These are phyloP conservation scores for Ericerus pela DNA, from an alignment of 1,140 invertebrate species.

Conservation along the genomic window DNA sequence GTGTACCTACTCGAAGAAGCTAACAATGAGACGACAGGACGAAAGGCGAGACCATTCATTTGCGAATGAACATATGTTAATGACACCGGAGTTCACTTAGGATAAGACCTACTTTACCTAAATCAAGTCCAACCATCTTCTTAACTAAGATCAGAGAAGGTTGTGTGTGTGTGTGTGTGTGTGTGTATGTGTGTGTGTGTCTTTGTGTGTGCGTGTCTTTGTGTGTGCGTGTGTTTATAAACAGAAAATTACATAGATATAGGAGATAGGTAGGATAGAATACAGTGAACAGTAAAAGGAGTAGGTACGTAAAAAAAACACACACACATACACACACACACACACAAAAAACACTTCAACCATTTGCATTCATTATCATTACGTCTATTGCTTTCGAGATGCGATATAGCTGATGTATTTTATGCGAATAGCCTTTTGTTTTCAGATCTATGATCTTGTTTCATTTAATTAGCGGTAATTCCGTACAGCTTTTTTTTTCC, in stretches of 20 bases:
- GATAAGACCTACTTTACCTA: conserved; percentile 6
- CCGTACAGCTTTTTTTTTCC: too few relatives aligned
- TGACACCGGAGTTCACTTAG: not conserved
- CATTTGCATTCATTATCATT: conserved; percentile 11
- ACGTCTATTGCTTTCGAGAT: conserved; percentile 8
- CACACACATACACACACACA: too few relatives aligned
- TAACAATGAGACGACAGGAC: too few relatives aligned
- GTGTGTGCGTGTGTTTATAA: too few relatives aligned
- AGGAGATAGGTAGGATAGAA: too few relatives aligned
- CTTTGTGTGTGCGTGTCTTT: too few relatives aligned
- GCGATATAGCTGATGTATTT: conserved; percentile 7
- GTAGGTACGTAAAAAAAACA: too few relatives aligned
- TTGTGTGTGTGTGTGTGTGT: too few relatives aligned
- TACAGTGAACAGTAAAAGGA: too few relatives aligned
- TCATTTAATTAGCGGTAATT: conserved; percentile 10
- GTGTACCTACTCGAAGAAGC: too few relatives aligned
- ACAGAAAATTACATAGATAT: too few relatives aligned
- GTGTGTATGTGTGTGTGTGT: too few relatives aligned
- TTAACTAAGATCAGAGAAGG: not conserved
- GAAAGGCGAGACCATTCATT: conserved; percentile 9
- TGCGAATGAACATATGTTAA: conserved; percentile 12
- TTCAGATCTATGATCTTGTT: conserved; percentile 10
- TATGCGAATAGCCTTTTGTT: conserved; percentile 8
- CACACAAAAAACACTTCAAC: not conserved
- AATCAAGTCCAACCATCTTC: conserved; percentile 4